These are phyloP conservation scores for Narcine bancroftii DNA, from an alignment of 2,113 vertebrate species.

Conservation along the genomic window DNA sequence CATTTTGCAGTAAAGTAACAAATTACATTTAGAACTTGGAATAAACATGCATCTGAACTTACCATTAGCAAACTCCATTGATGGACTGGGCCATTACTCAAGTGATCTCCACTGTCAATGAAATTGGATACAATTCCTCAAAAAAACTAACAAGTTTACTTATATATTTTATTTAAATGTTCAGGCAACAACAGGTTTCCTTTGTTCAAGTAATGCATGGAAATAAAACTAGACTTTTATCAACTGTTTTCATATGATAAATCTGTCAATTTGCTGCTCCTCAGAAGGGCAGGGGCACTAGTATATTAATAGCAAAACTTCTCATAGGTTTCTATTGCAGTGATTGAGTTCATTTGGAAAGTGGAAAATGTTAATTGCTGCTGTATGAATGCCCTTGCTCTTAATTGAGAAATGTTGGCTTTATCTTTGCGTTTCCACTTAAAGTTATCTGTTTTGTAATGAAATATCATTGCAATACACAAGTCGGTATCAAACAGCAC, in stretches of 20 bases:
- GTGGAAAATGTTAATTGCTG: constrained; percentile 33
- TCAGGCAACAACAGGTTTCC: neutral
- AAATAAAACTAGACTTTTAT: neutral
- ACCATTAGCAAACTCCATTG: neutral
- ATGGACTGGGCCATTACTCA: neutral
- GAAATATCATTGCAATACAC: constrained; percentile 26
- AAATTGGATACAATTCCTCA: neutral
- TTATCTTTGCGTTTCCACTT: constrained; percentile 20
- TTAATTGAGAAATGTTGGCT: constrained; percentile 25
- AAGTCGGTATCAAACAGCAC: constrained; percentile 31
- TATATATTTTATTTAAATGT: neutral
- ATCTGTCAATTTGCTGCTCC: constrained; percentile 18
- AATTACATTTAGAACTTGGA: constrained; percentile 3
- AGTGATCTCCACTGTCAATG: neutral
- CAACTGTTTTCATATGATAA: neutral
- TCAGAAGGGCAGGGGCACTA: too few species aligned
- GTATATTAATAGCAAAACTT: constrained; percentile 23
- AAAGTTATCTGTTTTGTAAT: constrained; percentile 35
- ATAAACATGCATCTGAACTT: neutral
- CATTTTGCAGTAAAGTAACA: constrained; percentile 17
- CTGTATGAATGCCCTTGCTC: constrained; percentile 29
- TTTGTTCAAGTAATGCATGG: neutral
- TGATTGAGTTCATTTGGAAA: constrained; percentile 1
- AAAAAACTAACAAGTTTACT: neutral
- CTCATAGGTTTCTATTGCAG: neutral